Conservation (phyloP, 2,797 vertebrate genomes). For the Otolemur crassicaudatus region DNA sequence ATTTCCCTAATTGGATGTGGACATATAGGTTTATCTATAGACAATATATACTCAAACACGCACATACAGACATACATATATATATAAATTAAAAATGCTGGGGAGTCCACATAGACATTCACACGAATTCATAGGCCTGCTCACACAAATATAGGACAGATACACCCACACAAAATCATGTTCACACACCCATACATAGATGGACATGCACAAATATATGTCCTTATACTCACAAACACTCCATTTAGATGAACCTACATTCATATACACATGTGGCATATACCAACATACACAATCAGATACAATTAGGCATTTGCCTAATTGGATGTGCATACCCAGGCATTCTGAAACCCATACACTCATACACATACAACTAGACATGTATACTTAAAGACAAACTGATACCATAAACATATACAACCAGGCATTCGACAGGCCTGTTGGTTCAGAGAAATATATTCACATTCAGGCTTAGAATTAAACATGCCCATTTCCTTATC, state of each 20-base stretch:
- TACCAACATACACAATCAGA: conserved; percentile 38
- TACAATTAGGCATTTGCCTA: conserved; percentile 46
- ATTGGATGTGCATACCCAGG: neutral
- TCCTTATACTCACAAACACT: conserved; percentile 26
- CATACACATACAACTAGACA: conserved; percentile 50
- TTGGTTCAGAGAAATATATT: conserved; percentile 63
- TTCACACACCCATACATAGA: neutral
- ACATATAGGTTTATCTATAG: conserved; percentile 27
- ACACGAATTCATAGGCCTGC: neutral
- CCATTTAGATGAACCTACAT: conserved; percentile 41
- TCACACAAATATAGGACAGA: conserved; percentile 50
- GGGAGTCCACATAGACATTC: conserved; percentile 60
- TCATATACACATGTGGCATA: conserved; percentile 31
- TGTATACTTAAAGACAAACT: conserved; percentile 57
- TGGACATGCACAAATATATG: neutral
- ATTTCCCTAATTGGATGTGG: conserved; percentile 42
- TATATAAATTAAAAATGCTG: conserved; percentile 62
- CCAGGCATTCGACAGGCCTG: conserved; percentile 61
- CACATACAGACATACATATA: conserved; percentile 18
- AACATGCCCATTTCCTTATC: conserved; percentile 55
- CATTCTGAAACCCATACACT: conserved; percentile 51
- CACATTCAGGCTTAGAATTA: conserved; percentile 55
- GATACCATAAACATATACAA: conserved; percentile 17
- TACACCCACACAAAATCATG: conserved; percentile 24
- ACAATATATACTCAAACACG: conserved; percentile 16